Evolutionary conservation across 2,797 vertebrate species (phyloP), one percentile per base, ranked within the genome.

Genomic region (Sebastolobus altivelis): DNA sequence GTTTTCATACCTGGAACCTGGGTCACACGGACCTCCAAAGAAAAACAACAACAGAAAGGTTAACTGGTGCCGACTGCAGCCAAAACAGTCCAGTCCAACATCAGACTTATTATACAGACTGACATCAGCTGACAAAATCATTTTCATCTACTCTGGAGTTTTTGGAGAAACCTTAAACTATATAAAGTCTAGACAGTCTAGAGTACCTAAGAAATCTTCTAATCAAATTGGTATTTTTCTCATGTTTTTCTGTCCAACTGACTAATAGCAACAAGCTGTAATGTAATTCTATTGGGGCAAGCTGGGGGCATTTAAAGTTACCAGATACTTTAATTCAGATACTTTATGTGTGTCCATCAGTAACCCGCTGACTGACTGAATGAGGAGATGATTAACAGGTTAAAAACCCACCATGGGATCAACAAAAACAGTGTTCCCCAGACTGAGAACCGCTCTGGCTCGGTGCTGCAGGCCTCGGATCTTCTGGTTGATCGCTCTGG

Each of bases 351-450:
- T 25, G n/a, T 62, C n/a, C 11, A 22, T 43, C 46, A 65, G 8
- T 27, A 2, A 38, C 27, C 4, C 4, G 13, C 27, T 31, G 25
- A 16, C 27, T 31, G 25, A 46, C 7, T 43, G 38, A 63, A 5
- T 0, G 10, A 0, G 27, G 22, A 59, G 22, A 31, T 16, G 37
- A 9, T 3, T 4, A 25, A 29, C 5, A 16, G 35, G 1, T 11
- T 11, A 7, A 38, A 25, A 69, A 89, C 96, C 31, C 94, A 99
- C 98, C 97, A 99, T 96, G 5, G 96, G 95, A 89, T 99, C 97
- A 33, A 99, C 87, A 95, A 98, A 99, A 78, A 97, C 49, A 0
- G 96, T 97, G 76, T 95, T 97, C 82, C 96, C 97, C 80, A 99
- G 89, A 72, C 95, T 91, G 72, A 97, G 85, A 1, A 97, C 94